Base-by-base conservation (phyloP, 2,113 vertebrate species). In the Elephas maximus region DNA sequence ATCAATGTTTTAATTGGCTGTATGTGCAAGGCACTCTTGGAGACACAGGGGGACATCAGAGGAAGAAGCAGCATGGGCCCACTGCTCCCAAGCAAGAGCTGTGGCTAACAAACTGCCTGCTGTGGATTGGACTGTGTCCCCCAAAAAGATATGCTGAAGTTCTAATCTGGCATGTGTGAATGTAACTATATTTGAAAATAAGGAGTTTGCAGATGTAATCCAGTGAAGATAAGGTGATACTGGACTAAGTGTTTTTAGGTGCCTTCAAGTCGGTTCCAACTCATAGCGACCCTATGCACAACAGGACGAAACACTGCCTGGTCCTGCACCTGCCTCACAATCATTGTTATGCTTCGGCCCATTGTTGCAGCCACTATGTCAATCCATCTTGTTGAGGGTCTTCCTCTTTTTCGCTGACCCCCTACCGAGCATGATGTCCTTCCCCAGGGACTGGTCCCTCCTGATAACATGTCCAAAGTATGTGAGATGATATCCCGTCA, bases 1-100 rank as follows among this genome's bases (percentile, higher is more conserved):
- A 94, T 97, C 97, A 93, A 88, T 37, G 81, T 92, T 96, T 97
- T 95, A 63, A 88, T 94, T 80, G 74, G 90, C 85, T 93, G 84
- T 69, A 6, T 7, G 45, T 80, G 17, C 41, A 1, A 90, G 45
- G 69, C 0, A 0, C 57, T 95, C 51, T 65, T 44, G 82, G 48
- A 37, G 33, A 76, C 24, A 37, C 7, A 2, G 0, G 44, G 74
- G 92, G 74, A 86, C 44, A 57, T 30, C 6, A 8, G 4, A 82
- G 44, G 2, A 45, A 44, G 37, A 45, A 53, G 91, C 5, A 37
- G n/a, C 26, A 41, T 0, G 51, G 45, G 21, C 53, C 69, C 62
- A 1, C 28, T 21, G 57, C 44, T 89, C 79, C 65, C 41, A 62
- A 24, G 17, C 9, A 18, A 71, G 11, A 21, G 20, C 5, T 37